These are phyloP conservation scores for Crotalus tigris DNA, from an alignment of 2,113 vertebrate genomes.

Conservation along the genomic window DNA sequence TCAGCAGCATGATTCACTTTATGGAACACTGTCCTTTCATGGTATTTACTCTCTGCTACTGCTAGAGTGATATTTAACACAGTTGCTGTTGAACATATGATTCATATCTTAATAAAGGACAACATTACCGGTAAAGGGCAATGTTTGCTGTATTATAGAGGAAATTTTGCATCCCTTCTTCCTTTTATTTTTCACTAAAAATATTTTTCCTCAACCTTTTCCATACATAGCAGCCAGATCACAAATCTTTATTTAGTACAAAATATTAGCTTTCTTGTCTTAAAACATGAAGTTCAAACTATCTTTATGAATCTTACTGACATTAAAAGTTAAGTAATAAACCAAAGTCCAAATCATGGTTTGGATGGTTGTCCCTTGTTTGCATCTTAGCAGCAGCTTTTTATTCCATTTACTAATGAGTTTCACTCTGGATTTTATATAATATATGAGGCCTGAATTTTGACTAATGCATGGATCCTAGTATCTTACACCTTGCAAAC, in stretches of 20 bases:
- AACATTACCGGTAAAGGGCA: conserved; percentile 7
- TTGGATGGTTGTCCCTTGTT: background rate
- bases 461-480: background rate
- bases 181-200: background rate
- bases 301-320: background rate
- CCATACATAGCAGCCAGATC: background rate
- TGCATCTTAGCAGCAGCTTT: background rate
- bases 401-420: background rate
- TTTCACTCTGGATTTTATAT: background rate
- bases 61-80: conserved; percentile 33
- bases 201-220: background rate
- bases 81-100: conserved; percentile 1
- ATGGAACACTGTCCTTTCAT: conserved; percentile 54
- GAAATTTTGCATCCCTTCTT: background rate
- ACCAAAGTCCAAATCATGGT: background rate
- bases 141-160: background rate
- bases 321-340: background rate
- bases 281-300: background rate
- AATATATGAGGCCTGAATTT: background rate
- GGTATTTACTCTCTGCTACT: conserved; percentile 57
- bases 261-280: background rate
- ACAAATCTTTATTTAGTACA: background rate
- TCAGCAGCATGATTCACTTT: conserved; percentile 66
- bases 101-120: conserved; percentile 13
- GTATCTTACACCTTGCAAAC: background rate